A percentile compares a stretch with the other conserved stretches of the same genome.
These are phyloP conservation scores for Antheraea yamamai DNA, from an alignment of 2,888 invertebrate genomes.

Conservation along the genomic window DNA sequence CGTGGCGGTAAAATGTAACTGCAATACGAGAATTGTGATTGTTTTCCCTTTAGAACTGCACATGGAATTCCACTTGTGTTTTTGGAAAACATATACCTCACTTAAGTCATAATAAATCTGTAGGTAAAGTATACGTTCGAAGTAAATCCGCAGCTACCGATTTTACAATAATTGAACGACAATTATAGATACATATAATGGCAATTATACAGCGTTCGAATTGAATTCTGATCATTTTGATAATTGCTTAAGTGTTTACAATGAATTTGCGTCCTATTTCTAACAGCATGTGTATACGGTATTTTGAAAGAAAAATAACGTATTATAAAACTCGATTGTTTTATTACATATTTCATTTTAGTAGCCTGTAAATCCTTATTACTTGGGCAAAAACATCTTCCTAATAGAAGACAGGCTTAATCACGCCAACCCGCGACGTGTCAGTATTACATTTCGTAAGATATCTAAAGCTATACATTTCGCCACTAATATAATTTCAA, in stretches of 20 bases:
- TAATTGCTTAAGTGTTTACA: slow-evolving; percentile 38
- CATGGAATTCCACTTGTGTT: not conserved
- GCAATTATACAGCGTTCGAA: slow-evolving; percentile 39
- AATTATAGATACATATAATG: no score
- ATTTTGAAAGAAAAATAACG: slow-evolving; percentile 7
- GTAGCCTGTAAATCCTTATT: no score
- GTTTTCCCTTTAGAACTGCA: not conserved
- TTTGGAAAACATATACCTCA: not conserved
- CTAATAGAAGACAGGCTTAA: no score
- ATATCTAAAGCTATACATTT: no score
- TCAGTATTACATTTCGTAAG: no score
- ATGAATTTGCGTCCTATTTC: slow-evolving; percentile 32
- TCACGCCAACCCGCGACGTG: no score
- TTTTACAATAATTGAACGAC: slow-evolving; percentile 39
- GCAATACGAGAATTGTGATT: not conserved
- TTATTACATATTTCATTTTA: no score
- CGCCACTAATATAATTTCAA: no score
- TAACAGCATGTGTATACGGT: not conserved
- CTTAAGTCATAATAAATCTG: not conserved
- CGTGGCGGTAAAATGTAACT: not conserved
- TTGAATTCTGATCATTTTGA: slow-evolving; percentile 36
- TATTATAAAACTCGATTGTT: not conserved
- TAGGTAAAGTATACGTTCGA: not conserved
- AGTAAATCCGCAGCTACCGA: slow-evolving; percentile 23
- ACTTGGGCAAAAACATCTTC: no score